phyloP scores from a whole-genome alignment of 2,113 vertebrate species.

The Melanostigma gelatinosum region DNA sequence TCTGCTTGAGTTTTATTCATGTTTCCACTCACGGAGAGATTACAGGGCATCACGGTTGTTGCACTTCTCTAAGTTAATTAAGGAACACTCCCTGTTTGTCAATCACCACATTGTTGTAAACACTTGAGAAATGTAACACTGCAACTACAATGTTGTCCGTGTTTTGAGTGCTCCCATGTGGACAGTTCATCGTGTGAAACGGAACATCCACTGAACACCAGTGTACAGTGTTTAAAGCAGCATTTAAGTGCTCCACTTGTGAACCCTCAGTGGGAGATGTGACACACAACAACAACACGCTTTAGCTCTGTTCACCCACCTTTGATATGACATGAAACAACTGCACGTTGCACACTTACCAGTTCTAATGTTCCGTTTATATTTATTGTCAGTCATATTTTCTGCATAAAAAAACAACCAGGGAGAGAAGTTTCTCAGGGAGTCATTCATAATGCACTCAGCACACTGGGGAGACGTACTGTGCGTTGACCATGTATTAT shows the following conservation, averaged over 20 bases:
- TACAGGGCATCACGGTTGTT: background rate
- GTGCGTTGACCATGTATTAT: slow-evolving; percentile 34
- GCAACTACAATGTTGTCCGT: background rate
- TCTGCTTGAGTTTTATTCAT: slow-evolving; percentile 14
- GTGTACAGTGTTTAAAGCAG: slow-evolving; percentile 28
- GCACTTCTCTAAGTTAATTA: background rate
- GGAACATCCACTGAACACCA: slow-evolving; percentile 51
- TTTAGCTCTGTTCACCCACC: slow-evolving; percentile 11
- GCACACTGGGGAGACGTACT: slow-evolving; percentile 39
- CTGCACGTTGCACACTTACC: background rate
- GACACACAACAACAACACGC: slow-evolving; percentile 19
- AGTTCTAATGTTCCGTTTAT: slow-evolving; percentile 8
- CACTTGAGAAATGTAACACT: slow-evolving; percentile 26
- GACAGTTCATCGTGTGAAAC: slow-evolving; percentile 36
- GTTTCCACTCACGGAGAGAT: slow-evolving; percentile 12
- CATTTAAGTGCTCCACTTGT: slow-evolving; percentile 35
- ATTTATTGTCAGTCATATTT: slow-evolving; percentile 36
- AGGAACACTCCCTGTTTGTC: background rate
- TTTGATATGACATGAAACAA: slow-evolving; percentile 22
- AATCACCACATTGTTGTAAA: slow-evolving; percentile 19
- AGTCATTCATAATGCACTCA: slow-evolving; percentile 58
- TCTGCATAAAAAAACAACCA: slow-evolving; percentile 15
- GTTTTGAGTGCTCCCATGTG: slow-evolving; percentile 49
- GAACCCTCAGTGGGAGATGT: slow-evolving; percentile 44
- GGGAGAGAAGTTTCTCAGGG: slow-evolving; percentile 25